These are phyloP conservation scores for Lysiphlebus fabarum DNA, from an alignment of 1,140 invertebrate species.

Conservation along the genomic window DNA sequence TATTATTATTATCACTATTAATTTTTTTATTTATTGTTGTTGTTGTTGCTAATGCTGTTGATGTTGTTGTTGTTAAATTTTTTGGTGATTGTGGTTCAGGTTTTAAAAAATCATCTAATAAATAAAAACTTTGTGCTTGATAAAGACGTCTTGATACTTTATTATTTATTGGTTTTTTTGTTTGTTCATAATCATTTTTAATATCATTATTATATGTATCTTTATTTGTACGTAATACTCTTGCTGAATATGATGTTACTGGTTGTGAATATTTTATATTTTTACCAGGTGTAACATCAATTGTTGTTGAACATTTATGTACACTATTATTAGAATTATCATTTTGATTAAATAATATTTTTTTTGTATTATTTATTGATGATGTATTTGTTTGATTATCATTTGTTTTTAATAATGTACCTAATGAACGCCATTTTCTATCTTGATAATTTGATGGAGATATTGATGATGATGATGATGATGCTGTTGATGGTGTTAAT, in stretches of 20 bases:
- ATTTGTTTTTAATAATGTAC: slow-evolving; percentile 52
- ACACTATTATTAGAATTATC: slow-evolving; percentile 30
- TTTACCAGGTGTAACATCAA: slow-evolving; percentile 21
- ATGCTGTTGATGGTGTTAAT: slow-evolving; percentile 42
- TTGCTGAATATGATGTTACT: slow-evolving; percentile 37
- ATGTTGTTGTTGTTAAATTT: slow-evolving; percentile 37
- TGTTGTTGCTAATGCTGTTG: slow-evolving; percentile 30
- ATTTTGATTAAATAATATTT: slow-evolving; percentile 40
- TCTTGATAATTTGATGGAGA: slow-evolving; percentile 42
- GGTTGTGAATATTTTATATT: slow-evolving; percentile 29
- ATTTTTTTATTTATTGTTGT: slow-evolving; percentile 27
- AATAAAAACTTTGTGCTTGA: slow-evolving; percentile 56
- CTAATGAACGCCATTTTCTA: slow-evolving; percentile 54
- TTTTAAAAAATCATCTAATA: slow-evolving; percentile 56
- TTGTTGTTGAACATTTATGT: slow-evolving; percentile 23
- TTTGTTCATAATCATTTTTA: slow-evolving; percentile 35
- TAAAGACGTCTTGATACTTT: slow-evolving; percentile 45
- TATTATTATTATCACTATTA: slow-evolving; percentile 36
- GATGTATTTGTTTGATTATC: slow-evolving; percentile 25
- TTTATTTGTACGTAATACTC: slow-evolving; percentile 33
- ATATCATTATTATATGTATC: slow-evolving; percentile 36
- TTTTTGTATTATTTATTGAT: slow-evolving; percentile 6
- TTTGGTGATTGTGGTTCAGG: slow-evolving; percentile 47
- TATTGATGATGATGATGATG: slow-evolving; percentile 38
- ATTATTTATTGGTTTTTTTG: slow-evolving; percentile 34